Evolutionary conservation across 2,113 vertebrate genomes (phyloP).

Genomic region (Glaucomys volans): DNA sequence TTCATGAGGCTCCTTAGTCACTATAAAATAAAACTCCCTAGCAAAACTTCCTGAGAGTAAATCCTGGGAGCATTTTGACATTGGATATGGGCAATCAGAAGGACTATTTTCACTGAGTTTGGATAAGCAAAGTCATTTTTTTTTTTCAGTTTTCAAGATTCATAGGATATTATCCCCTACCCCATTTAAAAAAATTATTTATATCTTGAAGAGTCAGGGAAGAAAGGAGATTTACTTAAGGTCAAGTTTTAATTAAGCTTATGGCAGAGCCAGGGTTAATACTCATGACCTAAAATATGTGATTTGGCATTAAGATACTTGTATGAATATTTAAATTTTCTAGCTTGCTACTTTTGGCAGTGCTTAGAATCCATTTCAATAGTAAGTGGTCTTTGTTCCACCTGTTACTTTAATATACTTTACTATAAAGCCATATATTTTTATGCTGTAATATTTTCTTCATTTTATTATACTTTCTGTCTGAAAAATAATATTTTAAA

Average conservation of each 20-base stretch:
- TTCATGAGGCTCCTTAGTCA: constrained; percentile 74
- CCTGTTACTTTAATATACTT: background rate
- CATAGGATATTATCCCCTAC: background rate
- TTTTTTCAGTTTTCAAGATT: constrained; percentile 68
- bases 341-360: background rate
- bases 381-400: background rate
- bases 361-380: background rate
- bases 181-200: background rate
- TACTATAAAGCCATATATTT: background rate
- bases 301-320: background rate
- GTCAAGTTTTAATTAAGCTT: constrained; percentile 56
- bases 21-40: constrained; percentile 68
- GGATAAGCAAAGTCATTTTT: background rate
- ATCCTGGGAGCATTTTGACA: constrained; percentile 62
- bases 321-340: constrained; percentile 32
- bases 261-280: background rate
- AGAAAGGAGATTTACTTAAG: constrained; percentile 7
- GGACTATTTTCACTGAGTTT: constrained; percentile 38
- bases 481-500: background rate
- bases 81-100: constrained; percentile 22
- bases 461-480: background rate
- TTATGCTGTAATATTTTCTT: background rate
- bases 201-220: background rate
- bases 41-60: constrained; percentile 47
- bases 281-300: background rate